These are phyloP conservation scores for Lepus timidus DNA, from an alignment of 2,113 vertebrate genomes.

Conservation along the genomic window DNA sequence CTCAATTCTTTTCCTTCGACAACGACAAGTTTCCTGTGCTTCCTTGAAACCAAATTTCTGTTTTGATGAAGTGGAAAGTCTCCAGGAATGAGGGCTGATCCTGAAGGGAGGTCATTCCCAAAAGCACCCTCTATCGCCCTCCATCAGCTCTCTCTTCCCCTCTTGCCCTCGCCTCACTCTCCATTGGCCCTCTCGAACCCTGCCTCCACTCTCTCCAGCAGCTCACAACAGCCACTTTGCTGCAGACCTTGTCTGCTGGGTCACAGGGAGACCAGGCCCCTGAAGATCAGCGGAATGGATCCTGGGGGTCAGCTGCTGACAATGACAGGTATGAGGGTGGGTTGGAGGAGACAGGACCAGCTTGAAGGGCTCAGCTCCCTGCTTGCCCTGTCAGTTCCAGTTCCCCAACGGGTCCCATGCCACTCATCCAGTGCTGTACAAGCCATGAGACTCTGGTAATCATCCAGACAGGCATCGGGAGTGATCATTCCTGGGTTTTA, in stretches of 20 bases:
- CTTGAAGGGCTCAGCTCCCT: neutral
- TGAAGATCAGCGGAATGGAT: neutral
- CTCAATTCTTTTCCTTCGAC: conserved; percentile 74
- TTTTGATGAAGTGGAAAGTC: conserved; percentile 81
- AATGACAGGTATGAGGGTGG: neutral
- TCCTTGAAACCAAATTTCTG: conserved; percentile 80
- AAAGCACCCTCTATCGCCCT: conserved; percentile 63
- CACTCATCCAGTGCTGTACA: neutral
- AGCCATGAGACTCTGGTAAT: neutral
- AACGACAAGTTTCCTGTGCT: conserved; percentile 81
- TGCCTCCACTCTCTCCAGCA: neutral
- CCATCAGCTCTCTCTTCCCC: conserved; percentile 8
- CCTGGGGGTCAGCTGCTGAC: neutral
- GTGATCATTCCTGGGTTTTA: neutral
- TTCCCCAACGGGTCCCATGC: neutral
- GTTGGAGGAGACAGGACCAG: neutral
- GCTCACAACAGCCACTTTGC: neutral
- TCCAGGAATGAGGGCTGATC: conserved; percentile 61
- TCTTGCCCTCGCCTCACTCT: neutral
- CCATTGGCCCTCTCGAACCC: neutral
- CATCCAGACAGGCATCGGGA: neutral
- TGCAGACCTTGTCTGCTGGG: neutral
- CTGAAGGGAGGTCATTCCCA: conserved; percentile 60
- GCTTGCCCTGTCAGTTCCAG: neutral
- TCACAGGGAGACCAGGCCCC: neutral